Conservation (phyloP, 2,797 vertebrate genomes). For the Chaetophractus vellerosus region DNA sequence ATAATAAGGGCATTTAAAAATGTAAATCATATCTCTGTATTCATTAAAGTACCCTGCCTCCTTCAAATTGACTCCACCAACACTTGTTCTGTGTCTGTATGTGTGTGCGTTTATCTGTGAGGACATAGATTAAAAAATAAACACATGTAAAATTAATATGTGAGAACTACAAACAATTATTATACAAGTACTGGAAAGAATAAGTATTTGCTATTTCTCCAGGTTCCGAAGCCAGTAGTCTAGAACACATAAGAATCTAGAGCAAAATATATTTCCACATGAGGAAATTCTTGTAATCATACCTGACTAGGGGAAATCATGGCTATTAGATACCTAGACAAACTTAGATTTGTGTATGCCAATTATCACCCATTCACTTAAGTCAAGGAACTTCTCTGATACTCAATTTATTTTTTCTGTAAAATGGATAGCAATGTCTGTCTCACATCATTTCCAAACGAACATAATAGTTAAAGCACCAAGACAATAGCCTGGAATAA, state of each 20-base stretch:
- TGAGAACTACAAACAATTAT: not conserved
- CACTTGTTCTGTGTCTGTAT: not conserved
- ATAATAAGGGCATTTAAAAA: not conserved
- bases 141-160: not conserved
- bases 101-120: not conserved
- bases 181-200: not conserved
- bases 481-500: not conserved
- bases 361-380: not conserved
- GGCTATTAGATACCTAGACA: not conserved
- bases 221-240: not conserved
- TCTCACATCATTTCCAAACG: not conserved
- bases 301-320: not conserved
- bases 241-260: not conserved
- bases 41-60: not conserved
- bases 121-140: not conserved
- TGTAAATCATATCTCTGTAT: not conserved
- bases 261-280: not conserved
- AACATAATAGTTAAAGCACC: not conserved
- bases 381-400: not conserved
- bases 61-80: not conserved
- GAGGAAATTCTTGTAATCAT: not conserved
- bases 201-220: not conserved
- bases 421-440: not conserved
- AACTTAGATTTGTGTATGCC: not conserved
- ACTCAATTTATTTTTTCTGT: not conserved